Percentiles rank a stretch among this genome's conserved stretches.
phyloP scores from a whole-genome alignment of 2,113 vertebrate genomes.

The Raja brachyura region DNA sequence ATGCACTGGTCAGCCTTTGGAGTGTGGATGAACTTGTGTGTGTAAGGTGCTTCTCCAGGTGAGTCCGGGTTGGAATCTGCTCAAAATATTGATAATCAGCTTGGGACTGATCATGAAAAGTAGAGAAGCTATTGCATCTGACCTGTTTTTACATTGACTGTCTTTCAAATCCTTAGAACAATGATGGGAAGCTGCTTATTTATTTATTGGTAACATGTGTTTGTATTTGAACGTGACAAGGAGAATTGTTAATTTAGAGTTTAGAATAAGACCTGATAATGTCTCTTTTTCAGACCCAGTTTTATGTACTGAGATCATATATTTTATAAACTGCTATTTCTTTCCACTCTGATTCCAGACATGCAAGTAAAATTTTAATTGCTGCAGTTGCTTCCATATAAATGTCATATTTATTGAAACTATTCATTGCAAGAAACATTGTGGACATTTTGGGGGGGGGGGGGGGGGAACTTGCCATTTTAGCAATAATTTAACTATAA shows the following conservation, averaged over 20 bases:
- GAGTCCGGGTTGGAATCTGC: neutral
- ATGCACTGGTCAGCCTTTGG: slow-evolving; percentile 94
- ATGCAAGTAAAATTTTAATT: no score
- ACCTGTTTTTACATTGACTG: neutral
- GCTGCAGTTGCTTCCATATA: no score
- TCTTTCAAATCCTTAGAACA: neutral
- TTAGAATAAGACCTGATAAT: neutral
- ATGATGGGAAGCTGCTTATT: neutral
- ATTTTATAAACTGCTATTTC: no score
- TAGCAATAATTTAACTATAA: no score
- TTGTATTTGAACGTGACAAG: neutral
- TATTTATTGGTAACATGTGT: neutral
- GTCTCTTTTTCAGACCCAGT: no score
- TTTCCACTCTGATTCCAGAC: no score
- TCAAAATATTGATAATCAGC: neutral
- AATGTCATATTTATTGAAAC: no score
- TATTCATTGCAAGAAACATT: no score
- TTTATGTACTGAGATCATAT: no score
- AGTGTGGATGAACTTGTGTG: slow-evolving; percentile 91
- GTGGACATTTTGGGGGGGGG: no score
- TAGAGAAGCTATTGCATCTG: neutral
- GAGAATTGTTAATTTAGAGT: neutral
- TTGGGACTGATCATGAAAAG: neutral
- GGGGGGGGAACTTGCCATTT: no score
- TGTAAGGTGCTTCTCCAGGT: slow-evolving; percentile 96